Evolutionary conservation across 2,888 invertebrate genomes (phyloP).

Genomic region (Diachrysia chrysitis): DNA sequence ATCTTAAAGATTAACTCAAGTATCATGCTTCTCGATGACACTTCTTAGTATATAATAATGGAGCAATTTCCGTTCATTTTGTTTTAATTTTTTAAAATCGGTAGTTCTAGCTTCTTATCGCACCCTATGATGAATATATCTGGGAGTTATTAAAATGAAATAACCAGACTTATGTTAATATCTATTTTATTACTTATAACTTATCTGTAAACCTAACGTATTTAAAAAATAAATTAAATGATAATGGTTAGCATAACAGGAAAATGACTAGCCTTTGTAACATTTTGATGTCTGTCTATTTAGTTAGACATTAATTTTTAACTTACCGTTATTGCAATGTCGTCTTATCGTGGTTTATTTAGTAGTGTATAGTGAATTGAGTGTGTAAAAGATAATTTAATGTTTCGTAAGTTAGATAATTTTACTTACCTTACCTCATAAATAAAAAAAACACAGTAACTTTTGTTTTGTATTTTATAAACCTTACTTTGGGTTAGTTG

Average conservation of each 20-base stretch:
- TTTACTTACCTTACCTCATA: constrained; percentile 48
- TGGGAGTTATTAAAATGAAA: too few relatives aligned
- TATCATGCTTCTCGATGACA: constrained; percentile 1
- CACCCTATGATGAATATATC: too few relatives aligned
- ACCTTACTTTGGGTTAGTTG: not conserved
- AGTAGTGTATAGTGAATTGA: constrained; percentile 53
- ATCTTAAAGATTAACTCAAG: constrained; percentile 5
- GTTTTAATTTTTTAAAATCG: not conserved
- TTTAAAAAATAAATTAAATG: not conserved
- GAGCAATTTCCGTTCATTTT: not conserved
- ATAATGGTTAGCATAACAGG: not conserved
- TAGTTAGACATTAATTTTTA: not conserved
- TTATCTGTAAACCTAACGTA: not conserved
- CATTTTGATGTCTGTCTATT: not conserved
- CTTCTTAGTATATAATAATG: not conserved
- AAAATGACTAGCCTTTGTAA: not conserved
- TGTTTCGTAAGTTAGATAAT: constrained; percentile 53
- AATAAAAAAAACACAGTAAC: constrained; percentile 53
- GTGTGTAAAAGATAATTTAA: constrained; percentile 57
- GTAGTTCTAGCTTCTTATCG: not conserved
- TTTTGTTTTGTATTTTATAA: constrained; percentile 38
- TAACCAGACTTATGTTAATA: too few relatives aligned
- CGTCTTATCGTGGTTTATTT: constrained; percentile 16
- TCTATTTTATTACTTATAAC: not conserved
- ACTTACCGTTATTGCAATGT: not conserved